Percentiles rank a stretch among this genome's conserved stretches.
These are phyloP conservation scores for Helicolenus hilgendorfi DNA, from an alignment of 2,797 vertebrate species.

Conservation along the genomic window DNA sequence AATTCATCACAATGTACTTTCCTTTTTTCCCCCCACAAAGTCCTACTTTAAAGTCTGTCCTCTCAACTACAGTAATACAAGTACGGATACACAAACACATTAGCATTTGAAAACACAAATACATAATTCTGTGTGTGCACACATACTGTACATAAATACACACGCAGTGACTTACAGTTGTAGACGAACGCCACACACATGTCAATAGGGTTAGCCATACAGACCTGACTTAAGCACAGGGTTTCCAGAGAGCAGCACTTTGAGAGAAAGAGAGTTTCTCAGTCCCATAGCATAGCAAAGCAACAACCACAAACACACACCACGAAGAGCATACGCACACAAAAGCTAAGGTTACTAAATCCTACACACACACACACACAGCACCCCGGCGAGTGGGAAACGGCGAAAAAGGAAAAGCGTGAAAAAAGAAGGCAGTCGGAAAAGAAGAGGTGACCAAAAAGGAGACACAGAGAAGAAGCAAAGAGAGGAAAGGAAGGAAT, in stretches of 20 bases:
- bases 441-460: conserved; percentile 59
- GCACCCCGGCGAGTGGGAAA: conserved; percentile 40
- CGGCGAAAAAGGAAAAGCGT: conserved; percentile 22
- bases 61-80: conserved; percentile 77
- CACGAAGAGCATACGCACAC: conserved; percentile 28
- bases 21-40: neutral
- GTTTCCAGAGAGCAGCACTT: conserved; percentile 92
- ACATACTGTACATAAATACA: conserved; percentile 61
- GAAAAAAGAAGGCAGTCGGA: conserved; percentile 54
- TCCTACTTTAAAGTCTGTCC: conserved; percentile 28
- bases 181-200: conserved; percentile 65
- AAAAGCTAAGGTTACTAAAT: conserved; percentile 36
- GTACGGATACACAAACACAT: conserved; percentile 58
- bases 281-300: conserved; percentile 83
- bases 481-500: conserved; percentile 83
- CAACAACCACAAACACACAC: conserved; percentile 60
- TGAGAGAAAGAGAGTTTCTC: conserved; percentile 88
- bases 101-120: conserved; percentile 62
- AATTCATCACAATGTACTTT: neutral
- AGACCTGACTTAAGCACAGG: conserved; percentile 91
- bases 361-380: conserved; percentile 45
- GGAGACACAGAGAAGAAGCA: conserved; percentile 77
- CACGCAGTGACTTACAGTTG: conserved; percentile 66
- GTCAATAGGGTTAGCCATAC: conserved; percentile 86
- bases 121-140: conserved; percentile 55